Evolutionary conservation across 1,140 invertebrate species (phyloP).

Genomic region (Asobara japonica): DNA sequence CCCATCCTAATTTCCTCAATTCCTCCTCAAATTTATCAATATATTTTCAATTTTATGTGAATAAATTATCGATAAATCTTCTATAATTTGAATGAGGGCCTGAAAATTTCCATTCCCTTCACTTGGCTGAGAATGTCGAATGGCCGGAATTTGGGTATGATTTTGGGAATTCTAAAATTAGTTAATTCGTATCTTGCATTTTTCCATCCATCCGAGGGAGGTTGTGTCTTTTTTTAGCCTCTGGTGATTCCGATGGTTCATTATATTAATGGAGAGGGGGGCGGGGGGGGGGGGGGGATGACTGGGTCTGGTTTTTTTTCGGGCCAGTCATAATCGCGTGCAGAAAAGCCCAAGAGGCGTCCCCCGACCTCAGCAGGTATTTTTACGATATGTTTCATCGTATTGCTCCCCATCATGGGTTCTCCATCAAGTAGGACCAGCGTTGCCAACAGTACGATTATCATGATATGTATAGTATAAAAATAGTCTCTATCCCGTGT

Average conservation of each 20-base stretch:
- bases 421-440: too few relatives aligned
- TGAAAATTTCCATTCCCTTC: too few relatives aligned
- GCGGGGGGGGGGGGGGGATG: background rate
- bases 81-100: too few relatives aligned
- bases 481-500: too few relatives aligned
- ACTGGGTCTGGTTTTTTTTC: background rate
- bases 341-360: background rate
- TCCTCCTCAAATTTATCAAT: too few relatives aligned
- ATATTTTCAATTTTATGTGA: too few relatives aligned
- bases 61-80: too few relatives aligned
- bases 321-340: constrained; percentile 15
- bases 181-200: background rate
- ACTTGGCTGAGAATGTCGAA: background rate
- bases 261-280: constrained; percentile 9
- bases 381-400: constrained; percentile 10
- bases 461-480: too few relatives aligned
- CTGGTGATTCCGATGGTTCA: background rate
- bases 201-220: background rate
- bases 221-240: constrained; percentile 2
- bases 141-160: background rate
- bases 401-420: constrained; percentile 13
- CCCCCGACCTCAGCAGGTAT: background rate
- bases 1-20: too few relatives aligned
- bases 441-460: too few relatives aligned
- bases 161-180: constrained; percentile 3